Evolutionary conservation across 2,113 vertebrate species (phyloP).

Genomic region (Jacana jacana): DNA sequence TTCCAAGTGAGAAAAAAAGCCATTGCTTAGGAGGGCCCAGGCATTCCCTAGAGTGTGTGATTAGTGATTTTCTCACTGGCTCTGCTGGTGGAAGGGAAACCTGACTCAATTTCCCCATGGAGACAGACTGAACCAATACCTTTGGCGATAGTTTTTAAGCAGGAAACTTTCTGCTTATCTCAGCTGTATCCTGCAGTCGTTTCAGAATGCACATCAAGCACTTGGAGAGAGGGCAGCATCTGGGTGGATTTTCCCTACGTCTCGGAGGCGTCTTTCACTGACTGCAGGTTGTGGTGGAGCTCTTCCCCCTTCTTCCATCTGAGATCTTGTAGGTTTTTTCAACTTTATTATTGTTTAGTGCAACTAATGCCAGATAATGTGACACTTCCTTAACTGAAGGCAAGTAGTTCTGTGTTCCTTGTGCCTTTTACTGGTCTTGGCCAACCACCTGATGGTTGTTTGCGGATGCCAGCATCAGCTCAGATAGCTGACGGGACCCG

Average conservation of each 20-base stretch:
- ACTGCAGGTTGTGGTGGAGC: not conserved
- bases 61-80: slow-evolving; percentile 54
- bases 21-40: not conserved
- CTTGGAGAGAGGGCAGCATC: slow-evolving; percentile 6
- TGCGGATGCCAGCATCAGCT: not conserved
- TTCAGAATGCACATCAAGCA: slow-evolving; percentile 45
- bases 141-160: slow-evolving; percentile 56
- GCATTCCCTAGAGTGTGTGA: slow-evolving; percentile 44
- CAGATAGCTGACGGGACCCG: not conserved
- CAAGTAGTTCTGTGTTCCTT: not conserved
- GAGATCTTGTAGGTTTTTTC: not conserved
- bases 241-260: slow-evolving; percentile 9
- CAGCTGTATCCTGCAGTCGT: slow-evolving; percentile 24
- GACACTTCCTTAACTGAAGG: slow-evolving; percentile 4
- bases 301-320: not conserved
- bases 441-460: slow-evolving; percentile 2
- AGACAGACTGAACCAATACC: slow-evolving; percentile 7
- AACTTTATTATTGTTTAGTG: not conserved
- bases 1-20: not conserved
- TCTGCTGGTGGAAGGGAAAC: slow-evolving; percentile 59
- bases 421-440: not conserved
- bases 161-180: slow-evolving; percentile 60
- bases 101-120: slow-evolving; percentile 32
- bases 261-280: not conserved
- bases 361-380: not conserved